These are phyloP conservation scores for Cyanoliseus patagonus DNA, from an alignment of 2,113 vertebrate species.

Conservation along the genomic window DNA sequence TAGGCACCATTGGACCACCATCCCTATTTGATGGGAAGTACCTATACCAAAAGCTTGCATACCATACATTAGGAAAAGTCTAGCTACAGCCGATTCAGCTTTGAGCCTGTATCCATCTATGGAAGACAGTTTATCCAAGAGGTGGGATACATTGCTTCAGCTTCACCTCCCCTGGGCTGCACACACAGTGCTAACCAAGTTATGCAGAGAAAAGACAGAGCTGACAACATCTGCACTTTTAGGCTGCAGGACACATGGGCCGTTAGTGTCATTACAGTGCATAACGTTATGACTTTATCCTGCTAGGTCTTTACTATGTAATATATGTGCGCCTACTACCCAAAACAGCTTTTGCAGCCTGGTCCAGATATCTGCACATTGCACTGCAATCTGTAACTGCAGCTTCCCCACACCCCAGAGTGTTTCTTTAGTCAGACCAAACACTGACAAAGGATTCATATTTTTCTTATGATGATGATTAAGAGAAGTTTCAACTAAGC, in stretches of 20 bases:
- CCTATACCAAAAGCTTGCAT: background rate
- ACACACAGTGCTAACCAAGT: rapidly evolving
- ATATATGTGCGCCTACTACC: background rate
- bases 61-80: background rate
- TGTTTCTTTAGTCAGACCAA: background rate
- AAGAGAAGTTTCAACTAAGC: background rate
- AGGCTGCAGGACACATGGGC: background rate
- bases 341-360: background rate
- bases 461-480: conserved; percentile 2
- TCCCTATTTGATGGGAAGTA: background rate
- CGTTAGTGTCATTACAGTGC: background rate
- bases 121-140: background rate
- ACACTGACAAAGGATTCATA: background rate
- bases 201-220: background rate
- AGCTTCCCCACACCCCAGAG: background rate
- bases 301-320: background rate
- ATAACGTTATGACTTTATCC: background rate
- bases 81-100: background rate
- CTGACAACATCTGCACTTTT: background rate
- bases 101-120: background rate
- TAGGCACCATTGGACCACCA: background rate
- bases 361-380: background rate
- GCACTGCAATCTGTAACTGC: background rate
- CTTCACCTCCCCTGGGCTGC: background rate
- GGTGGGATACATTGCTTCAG: background rate